phyloP scores from a whole-genome alignment of 2,797 vertebrate species.

The Chaetophractus vellerosus region DNA sequence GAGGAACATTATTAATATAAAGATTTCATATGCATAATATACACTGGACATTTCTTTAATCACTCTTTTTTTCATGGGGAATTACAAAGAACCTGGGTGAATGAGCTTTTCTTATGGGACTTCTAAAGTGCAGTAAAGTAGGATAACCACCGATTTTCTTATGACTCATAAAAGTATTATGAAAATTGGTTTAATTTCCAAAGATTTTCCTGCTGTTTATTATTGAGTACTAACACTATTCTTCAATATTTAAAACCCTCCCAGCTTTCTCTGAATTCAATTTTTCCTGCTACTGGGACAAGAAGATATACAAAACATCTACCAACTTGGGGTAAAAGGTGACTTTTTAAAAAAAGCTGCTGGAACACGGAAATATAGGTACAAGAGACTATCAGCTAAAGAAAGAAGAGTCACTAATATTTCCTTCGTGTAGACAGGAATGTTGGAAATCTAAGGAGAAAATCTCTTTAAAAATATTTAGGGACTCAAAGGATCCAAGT shows the following conservation, averaged over 20 bases:
- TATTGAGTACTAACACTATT: slow-evolving; percentile 71
- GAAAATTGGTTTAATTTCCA: slow-evolving; percentile 56
- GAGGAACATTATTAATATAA: slow-evolving; percentile 54
- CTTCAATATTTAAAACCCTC: slow-evolving; percentile 68
- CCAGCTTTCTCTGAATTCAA: not conserved
- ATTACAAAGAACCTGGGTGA: slow-evolving; percentile 10
- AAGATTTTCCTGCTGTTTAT: slow-evolving; percentile 73
- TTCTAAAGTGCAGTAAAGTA: slow-evolving; percentile 71
- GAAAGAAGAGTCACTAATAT: not conserved
- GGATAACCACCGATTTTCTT: slow-evolving; percentile 80
- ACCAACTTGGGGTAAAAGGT: not conserved
- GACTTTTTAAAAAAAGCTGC: not conserved
- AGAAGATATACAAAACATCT: not conserved
- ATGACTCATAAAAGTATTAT: slow-evolving; percentile 72
- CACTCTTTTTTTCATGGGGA: slow-evolving; percentile 45
- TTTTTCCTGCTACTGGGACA: not conserved
- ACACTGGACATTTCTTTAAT: slow-evolving; percentile 4
- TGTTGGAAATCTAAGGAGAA: not conserved
- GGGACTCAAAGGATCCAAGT: not conserved
- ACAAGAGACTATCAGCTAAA: too few species aligned
- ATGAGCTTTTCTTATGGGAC: slow-evolving; percentile 49
- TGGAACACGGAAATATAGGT: not conserved
- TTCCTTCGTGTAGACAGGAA: not conserved
- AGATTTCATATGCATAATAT: slow-evolving; percentile 22
- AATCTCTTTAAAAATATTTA: not conserved